Conservation (phyloP, 2,888 invertebrate species). For the Dolomedes plantarius region DNA sequence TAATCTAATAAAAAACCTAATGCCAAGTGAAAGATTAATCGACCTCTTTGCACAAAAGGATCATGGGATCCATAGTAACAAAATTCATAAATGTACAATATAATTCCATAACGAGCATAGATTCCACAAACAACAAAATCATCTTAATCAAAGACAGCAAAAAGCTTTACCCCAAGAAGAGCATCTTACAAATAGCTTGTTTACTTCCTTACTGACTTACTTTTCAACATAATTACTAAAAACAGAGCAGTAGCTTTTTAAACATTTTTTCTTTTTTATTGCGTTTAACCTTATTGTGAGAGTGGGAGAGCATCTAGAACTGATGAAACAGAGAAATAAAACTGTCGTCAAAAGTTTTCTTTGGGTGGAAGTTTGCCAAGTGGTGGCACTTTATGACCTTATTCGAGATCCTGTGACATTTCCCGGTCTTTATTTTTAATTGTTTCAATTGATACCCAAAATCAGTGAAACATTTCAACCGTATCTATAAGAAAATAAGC, state of each 20-base stretch:
- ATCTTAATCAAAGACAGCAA: not conserved
- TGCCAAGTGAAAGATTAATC: no score
- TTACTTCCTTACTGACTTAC: not conserved
- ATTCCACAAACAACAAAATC: not conserved
- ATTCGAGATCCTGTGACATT: slow-evolving; percentile 9
- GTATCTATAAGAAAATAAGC: no score
- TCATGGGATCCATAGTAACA: no score
- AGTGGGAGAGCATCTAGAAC: not conserved
- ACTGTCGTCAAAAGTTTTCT: not conserved
- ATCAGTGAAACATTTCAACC: not conserved
- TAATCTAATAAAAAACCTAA: no score
- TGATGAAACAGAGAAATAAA: slow-evolving; percentile 11
- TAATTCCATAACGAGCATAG: no score
- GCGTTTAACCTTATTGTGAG: slow-evolving; percentile 4
- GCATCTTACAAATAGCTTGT: not conserved
- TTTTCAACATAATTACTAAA: not conserved
- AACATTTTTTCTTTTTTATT: no score
- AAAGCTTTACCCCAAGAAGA: not conserved
- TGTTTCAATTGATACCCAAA: not conserved
- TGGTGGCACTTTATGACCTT: slow-evolving; percentile 31
- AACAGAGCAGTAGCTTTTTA: not conserved
- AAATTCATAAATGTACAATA: no score
- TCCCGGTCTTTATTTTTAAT: not conserved
- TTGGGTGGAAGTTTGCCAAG: slow-evolving; percentile 16
- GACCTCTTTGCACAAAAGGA: no score